Evolutionary conservation across 2,113 vertebrate genomes (phyloP), one percentile per base, ranked within the genome.

Genomic region (Prietella phreatophila): DNA sequence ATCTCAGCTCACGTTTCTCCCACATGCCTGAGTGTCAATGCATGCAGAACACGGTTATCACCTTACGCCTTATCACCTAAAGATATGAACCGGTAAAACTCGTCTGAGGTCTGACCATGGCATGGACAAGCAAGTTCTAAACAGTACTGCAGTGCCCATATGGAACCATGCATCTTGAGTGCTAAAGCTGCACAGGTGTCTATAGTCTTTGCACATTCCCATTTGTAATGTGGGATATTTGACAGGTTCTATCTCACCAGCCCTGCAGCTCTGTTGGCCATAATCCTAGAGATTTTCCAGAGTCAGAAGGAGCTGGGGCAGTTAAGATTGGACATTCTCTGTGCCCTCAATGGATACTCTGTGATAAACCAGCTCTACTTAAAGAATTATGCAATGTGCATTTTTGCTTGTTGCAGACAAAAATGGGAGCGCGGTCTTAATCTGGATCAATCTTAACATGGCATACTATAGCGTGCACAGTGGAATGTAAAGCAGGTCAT

Each of bases 371-470:
- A 94, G 93, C 92, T 94, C 92, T 89, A 84, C 89, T 76, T 83
- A 85, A 93, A 93, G 92, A 92, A 93, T 95, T 94, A 92, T 92
- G 93, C 93, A 95, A 94, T 89, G 79, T 3, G 61, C 47, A 0
- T 47, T 88, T 90, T 87, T 85, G 58, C 79, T 85, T 63, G 36
- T 47, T 39, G 83, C 76, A 55, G 27, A 84, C 78, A 84, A 82
- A 85, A 88, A 33, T 50, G n/a, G 63, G 87, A 89, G 67, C 17
- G 65, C 50, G 15, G 19, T 7, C 67, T 92, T 89, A 65, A 86
- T 84, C 84, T 85, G 87, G 84, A 89, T 79, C n/a, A 13, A 53
- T 33, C 81, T 83, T 58, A 27, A 30, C 55, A 22, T 55, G 61
- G 42, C 22, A 65, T n/a, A 30, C 10, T 36, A 71, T 71, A 56